Base-by-base conservation (phyloP, 64 coral and sea anemone species). In the Stichodactyla mertensii region DNA sequence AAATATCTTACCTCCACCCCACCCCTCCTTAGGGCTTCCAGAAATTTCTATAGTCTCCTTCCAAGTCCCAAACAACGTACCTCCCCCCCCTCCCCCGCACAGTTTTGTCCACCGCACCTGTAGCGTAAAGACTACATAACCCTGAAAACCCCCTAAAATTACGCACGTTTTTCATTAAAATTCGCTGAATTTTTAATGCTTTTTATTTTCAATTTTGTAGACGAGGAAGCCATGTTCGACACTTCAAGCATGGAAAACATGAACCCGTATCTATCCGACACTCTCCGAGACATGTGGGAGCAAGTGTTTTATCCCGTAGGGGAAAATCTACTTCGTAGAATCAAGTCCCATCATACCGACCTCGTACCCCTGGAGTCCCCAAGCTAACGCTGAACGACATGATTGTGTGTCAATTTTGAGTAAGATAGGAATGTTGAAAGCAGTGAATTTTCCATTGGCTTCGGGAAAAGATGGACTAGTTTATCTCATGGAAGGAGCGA, bases 291-390 rank as follows among this genome's bases (percentile, higher is more conserved):
- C 86, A 95, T 88, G 86, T 99, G 97, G 97, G 90, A 95, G 24
- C 69, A 82, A 0, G 87, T 90, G 23, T 99, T 99, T 92, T 90
- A 88, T 19, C 88, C 89, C 52, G 97, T 99, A 10, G 97, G 88
- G 0, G 88, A 99, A 67, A 93, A 99, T 54, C 88, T 99, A 22
- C 86, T 99, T 14, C 64, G 85, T 31, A 84, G 93, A 86, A 87
- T 99, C 52, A 87, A 95, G 86, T 86, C 93, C 10, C 93, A 99
- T 64, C 93, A 99, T 66, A 95, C 90, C 52, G 93, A 98, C 89
- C 87, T 99, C 62, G 92, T 99, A 19, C 97, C 96, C 7, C 86
- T 99, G 54, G 96, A 99, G 64, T 87, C 78, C 2, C 96, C 96
- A 4, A 87, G 84, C 80, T 98, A 94, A 74, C 90, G 57, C n/a